Evolutionary conservation across 2,113 vertebrate species (phyloP), one percentile per base, ranked within the genome.

Genomic region (Anseranas semipalmata): DNA sequence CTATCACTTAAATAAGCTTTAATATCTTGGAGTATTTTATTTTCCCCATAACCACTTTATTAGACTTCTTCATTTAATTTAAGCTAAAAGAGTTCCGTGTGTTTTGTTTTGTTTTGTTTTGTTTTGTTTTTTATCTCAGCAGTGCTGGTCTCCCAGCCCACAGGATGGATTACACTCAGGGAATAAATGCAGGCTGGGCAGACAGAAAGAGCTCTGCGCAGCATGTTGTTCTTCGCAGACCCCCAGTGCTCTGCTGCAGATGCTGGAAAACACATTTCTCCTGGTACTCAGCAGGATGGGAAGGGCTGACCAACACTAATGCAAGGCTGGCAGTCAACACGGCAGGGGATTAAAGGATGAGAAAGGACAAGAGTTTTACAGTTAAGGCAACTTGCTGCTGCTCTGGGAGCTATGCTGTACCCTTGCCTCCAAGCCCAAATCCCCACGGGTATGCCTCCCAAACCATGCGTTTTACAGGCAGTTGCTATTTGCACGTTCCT

Each of bases 251-350:
- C 84, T 58, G 21, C 66, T 78, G 46, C 17, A 39, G 60, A 35
- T 82, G 33, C 66, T 18, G 12, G 39, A 72, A 87, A 84, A 80
- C 2, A 7, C 2, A 1, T 32, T 39, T 50, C 56, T 71, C 3
- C 28, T 9, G 15, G 66, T 32, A 46, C 43, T 60, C n/a, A 66
- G 53, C 30, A 62, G 35, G 30, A 60, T 37, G 11, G 68, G 48
- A 86, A 60, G 18, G 17, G 10, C 3, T 80, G 72, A 63, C 30
- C 50, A 48, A 7, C 0, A 0, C 45, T 46, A 25, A 1, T 22
- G 45, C 27, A 28, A 84, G 18, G 37, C 12, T 75, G 19, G 27
- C 13, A 79, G 33, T 55, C 66, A 63, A 2, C 0, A 0, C 4
- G 10, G 22, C 18, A 62, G 19, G 67, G 50, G 20, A 37, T 37